These are phyloP conservation scores for Erythrocercus mccallii DNA, from an alignment of 2,113 vertebrate genomes.

Conservation along the genomic window DNA sequence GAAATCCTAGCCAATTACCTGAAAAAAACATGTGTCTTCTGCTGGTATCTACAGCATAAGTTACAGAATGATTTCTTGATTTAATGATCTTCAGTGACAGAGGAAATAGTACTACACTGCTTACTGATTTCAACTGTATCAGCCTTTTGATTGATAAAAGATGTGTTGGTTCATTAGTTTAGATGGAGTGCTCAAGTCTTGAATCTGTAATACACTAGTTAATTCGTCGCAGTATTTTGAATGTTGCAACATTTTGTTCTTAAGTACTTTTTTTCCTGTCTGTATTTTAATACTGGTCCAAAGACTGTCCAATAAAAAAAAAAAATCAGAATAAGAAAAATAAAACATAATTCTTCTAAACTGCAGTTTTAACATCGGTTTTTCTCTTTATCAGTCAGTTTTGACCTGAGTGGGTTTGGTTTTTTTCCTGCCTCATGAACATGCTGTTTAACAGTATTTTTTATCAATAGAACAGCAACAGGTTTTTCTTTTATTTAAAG, in stretches of 20 bases:
- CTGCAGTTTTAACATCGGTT: background rate
- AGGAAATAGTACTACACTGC: background rate
- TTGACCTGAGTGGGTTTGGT: background rate
- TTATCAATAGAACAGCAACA: background rate
- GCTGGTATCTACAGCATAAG: background rate
- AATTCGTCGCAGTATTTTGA: background rate
- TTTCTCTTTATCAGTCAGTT: background rate
- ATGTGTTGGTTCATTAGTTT: background rate
- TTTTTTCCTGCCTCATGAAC: slow-evolving; percentile 7
- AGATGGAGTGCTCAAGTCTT: background rate
- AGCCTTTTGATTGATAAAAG: background rate
- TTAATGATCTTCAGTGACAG: background rate
- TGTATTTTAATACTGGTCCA: background rate
- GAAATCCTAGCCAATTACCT: background rate
- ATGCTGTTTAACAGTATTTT: background rate
- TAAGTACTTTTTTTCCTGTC: background rate
- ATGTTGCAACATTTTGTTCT: background rate
- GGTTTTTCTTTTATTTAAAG: background rate
- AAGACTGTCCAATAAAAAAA: background rate
- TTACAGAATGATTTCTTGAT: background rate
- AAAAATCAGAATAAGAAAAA: background rate
- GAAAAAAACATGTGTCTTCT: background rate
- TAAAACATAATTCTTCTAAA: background rate
- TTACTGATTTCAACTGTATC: background rate
- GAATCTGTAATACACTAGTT: background rate